These are phyloP conservation scores for Tragelaphus scriptus DNA, from an alignment of 2,113 vertebrate species.

Conservation along the genomic window DNA sequence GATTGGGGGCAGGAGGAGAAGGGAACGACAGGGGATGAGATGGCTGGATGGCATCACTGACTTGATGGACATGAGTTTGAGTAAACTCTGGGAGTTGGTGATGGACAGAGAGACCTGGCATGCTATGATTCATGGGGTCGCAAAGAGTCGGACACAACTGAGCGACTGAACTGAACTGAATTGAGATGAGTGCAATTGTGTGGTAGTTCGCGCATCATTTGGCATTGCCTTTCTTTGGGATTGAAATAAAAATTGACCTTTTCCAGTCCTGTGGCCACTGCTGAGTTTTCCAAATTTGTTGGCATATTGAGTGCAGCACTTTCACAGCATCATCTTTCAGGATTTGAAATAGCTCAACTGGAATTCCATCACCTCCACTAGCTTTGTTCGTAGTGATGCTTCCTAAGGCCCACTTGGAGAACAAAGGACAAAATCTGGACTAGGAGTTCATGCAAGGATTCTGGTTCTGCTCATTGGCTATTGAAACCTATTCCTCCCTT, in stretches of 20 bases:
- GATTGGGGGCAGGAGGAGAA: too few relatives aligned
- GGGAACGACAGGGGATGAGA: too few relatives aligned
- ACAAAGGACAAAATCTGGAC: neutral
- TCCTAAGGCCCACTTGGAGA: neutral
- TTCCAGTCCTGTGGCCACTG: neutral
- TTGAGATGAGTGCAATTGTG: neutral
- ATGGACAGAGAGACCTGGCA: too few relatives aligned
- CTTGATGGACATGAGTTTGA: too few relatives aligned
- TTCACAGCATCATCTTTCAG: neutral
- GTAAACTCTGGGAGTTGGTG: too few relatives aligned
- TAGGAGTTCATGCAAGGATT: neutral
- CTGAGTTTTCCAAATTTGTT: neutral
- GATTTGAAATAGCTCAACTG: neutral
- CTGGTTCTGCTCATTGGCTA: neutral
- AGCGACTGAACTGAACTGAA: too few relatives aligned
- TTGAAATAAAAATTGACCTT: neutral
- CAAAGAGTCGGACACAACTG: too few relatives aligned
- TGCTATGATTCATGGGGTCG: too few relatives aligned
- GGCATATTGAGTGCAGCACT: neutral
- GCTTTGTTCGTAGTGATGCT: neutral
- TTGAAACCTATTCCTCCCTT: neutral
- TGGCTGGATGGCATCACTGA: too few relatives aligned
- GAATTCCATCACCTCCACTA: neutral
- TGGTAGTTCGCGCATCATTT: accelerated
- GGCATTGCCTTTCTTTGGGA: neutral